A percentile compares a stretch with the other conserved stretches of the same genome.
phyloP scores from a whole-genome alignment of 2,113 vertebrate genomes.

The Takifugu bimaculatus region DNA sequence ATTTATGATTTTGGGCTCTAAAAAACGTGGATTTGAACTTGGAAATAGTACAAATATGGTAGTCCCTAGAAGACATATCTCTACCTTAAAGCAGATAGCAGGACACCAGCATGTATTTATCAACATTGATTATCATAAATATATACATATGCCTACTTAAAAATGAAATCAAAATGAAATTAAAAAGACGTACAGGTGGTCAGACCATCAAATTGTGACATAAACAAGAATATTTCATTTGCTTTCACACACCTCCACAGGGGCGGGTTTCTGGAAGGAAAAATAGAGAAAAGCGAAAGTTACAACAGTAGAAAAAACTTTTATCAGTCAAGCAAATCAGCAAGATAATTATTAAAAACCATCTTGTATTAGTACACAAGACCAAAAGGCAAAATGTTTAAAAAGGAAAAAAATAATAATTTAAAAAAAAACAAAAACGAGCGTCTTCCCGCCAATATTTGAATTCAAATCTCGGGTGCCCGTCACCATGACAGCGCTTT shows the following conservation, averaged over 20 bases:
- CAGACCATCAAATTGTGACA: too few relatives aligned
- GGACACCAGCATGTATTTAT: too few relatives aligned
- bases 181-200: too few relatives aligned
- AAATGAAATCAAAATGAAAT: neutral
- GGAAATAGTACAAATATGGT: too few relatives aligned
- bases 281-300: conserved; percentile 3
- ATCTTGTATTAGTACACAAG: neutral
- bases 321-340: too few relatives aligned
- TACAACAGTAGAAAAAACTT: neutral
- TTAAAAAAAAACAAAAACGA: neutral
- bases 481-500: conserved; percentile 55
- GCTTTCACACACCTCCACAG: conserved; percentile 44
- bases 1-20: too few relatives aligned
- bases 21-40: too few relatives aligned
- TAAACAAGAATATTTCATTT: too few relatives aligned
- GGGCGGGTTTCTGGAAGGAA: conserved; percentile 30
- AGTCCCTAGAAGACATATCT: too few relatives aligned
- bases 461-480: conserved; percentile 73
- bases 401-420: neutral
- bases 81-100: too few relatives aligned
- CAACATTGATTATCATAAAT: too few relatives aligned
- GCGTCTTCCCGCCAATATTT: conserved; percentile 74
- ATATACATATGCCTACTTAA: neutral
- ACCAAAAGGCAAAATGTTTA: neutral
- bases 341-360: neutral